These are phyloP conservation scores for Camelus bactrianus DNA, from an alignment of 2,113 vertebrate genomes.

Conservation along the genomic window DNA sequence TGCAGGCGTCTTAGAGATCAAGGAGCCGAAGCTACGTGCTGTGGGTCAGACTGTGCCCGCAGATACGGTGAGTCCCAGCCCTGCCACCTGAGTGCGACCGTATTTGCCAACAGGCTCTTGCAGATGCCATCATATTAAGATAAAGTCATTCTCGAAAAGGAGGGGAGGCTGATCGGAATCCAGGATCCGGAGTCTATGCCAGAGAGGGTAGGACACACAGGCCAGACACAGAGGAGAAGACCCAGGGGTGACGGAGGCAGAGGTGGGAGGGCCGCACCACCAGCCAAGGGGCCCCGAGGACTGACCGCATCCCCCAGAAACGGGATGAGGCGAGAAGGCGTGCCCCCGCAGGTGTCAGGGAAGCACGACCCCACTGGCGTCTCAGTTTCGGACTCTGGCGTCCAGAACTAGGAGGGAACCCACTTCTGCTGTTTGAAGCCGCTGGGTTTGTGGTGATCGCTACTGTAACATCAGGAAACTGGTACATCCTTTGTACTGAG, in stretches of 20 bases:
- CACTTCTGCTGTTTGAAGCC: neutral
- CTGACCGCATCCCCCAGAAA: neutral
- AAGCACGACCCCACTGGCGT: rapidly evolving
- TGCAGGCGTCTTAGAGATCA: neutral
- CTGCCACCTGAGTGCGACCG: neutral
- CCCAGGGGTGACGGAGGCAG: rapidly evolving
- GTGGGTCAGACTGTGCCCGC: neutral
- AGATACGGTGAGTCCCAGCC: no score
- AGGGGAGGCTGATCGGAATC: no score
- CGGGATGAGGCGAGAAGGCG: neutral
- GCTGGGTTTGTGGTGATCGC: rapidly evolving
- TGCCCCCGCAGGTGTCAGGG: neutral
- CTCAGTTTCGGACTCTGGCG: neutral
- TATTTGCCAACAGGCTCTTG: neutral
- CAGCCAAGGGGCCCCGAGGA: neutral
- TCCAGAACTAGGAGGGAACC: neutral
- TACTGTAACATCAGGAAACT: no score
- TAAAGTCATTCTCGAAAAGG: neutral
- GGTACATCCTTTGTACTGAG: neutral
- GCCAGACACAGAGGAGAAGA: no score
- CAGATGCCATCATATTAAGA: neutral
- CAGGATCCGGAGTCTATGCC: neutral
- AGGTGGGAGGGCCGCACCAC: rapidly evolving
- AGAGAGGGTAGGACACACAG: neutral
- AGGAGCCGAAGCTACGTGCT: neutral